A percentile compares a stretch with the other conserved stretches of the same genome.
Conservation (phyloP, 2,888 invertebrate genomes). For the Thera obeliscata region DNA sequence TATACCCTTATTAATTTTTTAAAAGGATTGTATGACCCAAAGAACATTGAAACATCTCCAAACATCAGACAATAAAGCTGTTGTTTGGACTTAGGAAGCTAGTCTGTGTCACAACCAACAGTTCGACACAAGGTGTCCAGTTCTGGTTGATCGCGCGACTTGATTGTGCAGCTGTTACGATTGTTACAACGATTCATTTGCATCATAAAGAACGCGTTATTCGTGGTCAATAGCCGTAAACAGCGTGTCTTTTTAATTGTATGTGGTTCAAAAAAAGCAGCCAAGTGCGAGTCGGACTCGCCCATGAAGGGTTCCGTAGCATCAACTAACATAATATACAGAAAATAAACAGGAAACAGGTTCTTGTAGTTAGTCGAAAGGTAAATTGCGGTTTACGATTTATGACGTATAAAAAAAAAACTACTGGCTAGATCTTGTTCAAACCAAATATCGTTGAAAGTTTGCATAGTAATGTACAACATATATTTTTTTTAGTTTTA, state of each 20-base stretch:
- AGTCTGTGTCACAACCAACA: not conserved
- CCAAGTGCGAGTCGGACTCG: too few relatives aligned
- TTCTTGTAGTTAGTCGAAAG: too few relatives aligned
- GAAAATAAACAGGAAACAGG: too few relatives aligned
- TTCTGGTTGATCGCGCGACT: conserved; percentile 36
- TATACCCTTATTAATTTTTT: too few relatives aligned
- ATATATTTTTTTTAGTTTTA: too few relatives aligned
- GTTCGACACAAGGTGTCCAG: conserved; percentile 36
- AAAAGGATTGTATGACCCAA: not conserved
- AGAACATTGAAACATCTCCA: not conserved
- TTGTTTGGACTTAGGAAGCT: not conserved
- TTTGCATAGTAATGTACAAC: too few relatives aligned
- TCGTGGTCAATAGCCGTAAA: conserved; percentile 30
- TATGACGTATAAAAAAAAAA: too few relatives aligned
- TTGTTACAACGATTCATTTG: conserved; percentile 30
- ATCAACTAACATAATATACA: too few relatives aligned
- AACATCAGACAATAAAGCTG: not conserved
- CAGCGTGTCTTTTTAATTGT: conserved; percentile 27
- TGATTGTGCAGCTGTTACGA: conserved; percentile 41
- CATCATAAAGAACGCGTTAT: conserved; percentile 35
- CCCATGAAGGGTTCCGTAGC: too few relatives aligned
- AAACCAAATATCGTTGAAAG: too few relatives aligned
- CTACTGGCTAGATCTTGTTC: too few relatives aligned
- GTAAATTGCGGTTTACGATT: too few relatives aligned
- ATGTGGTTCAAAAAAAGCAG: conserved; percentile 3